phyloP scores from a whole-genome alignment of 2,113 vertebrate species.

The Ameiurus melas region DNA sequence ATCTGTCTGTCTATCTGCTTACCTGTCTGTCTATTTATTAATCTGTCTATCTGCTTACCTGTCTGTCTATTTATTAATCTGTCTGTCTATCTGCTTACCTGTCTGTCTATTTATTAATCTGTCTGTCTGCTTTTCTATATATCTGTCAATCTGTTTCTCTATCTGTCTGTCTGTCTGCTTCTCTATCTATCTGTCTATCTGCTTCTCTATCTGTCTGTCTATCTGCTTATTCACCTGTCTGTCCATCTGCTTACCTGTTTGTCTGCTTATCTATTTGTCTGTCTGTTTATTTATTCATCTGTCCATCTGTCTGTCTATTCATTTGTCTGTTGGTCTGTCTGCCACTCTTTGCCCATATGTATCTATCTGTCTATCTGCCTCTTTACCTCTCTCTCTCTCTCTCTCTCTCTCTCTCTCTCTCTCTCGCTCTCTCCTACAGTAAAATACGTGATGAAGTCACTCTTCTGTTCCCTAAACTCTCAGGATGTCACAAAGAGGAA shows the following conservation, averaged over 20 bases:
- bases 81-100: background rate
- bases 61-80: no score
- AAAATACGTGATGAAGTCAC: background rate
- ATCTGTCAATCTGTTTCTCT: no score
- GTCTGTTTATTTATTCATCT: no score
- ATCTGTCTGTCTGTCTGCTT: background rate
- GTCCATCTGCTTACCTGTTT: background rate
- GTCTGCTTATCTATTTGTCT: no score
- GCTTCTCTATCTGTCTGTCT: no score
- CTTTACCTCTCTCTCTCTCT: background rate
- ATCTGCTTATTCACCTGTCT: background rate
- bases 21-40: no score
- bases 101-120: no score
- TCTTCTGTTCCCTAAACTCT: background rate
- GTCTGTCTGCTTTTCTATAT: no score
- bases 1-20: no score
- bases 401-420: background rate
- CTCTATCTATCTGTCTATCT: no score
- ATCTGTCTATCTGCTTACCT: no score
- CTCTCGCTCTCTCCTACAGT: background rate
- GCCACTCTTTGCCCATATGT: no score
- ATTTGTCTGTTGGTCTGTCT: background rate
- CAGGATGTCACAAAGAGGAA: background rate
- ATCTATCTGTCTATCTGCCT: background rate
- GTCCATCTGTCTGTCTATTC: background rate